A percentile compares a stretch with the other conserved stretches of the same genome.
These are phyloP conservation scores for Phataginus tetradactyla DNA, from an alignment of 2,797 vertebrate species.

Conservation along the genomic window DNA sequence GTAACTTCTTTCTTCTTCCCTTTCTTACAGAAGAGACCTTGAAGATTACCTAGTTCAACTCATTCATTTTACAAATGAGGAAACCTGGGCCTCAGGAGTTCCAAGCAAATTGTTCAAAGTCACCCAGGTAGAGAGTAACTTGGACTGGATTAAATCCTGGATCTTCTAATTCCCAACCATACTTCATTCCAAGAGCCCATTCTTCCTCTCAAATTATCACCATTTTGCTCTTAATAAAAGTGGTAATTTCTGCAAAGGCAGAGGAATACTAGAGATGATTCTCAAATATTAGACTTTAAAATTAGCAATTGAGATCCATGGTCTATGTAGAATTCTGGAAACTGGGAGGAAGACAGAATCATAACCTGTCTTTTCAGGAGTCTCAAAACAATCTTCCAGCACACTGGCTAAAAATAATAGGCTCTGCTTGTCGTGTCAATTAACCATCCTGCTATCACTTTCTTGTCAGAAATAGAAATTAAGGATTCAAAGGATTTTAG, in stretches of 20 bases:
- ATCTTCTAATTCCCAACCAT: not conserved
- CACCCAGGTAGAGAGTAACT: not conserved
- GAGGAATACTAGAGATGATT: not conserved
- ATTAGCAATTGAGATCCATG: not conserved
- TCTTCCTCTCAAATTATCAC: not conserved
- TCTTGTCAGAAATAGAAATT: not conserved
- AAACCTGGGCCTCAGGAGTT: not conserved
- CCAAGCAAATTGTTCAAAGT: not conserved
- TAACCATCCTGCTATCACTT: not conserved
- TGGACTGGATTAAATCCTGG: not conserved
- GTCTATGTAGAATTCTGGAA: not conserved
- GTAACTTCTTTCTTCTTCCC: not conserved
- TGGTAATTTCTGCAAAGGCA: not conserved
- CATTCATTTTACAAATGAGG: not conserved
- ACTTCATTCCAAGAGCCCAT: not conserved
- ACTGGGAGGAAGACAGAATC: not conserved
- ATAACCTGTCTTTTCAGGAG: not conserved
- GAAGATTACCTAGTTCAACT: not conserved
- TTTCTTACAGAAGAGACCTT: not conserved
- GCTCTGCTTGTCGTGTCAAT: not conserved
- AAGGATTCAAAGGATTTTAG: not conserved
- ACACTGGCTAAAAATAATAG: not conserved
- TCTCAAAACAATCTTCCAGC: not conserved
- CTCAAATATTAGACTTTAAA: slow-evolving; percentile 17
- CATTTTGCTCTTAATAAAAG: not conserved